Evolutionary conservation across 2,113 vertebrate species (phyloP).

Genomic region (Pangasianodon hypophthalmus): DNA sequence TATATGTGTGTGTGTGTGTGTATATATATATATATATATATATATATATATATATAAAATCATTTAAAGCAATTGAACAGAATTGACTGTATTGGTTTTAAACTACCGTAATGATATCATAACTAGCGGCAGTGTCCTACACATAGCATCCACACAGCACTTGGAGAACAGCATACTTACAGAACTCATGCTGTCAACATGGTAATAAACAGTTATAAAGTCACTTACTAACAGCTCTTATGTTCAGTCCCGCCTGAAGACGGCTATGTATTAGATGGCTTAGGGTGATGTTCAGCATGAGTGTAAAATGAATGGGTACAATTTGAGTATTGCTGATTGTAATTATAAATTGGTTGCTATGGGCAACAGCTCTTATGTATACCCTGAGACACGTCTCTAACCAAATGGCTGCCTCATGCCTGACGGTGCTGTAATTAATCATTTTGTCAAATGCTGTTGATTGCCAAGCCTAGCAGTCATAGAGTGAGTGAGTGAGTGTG

Average conservation of each 20-base stretch:
- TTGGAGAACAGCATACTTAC: background rate
- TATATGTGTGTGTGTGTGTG: no score
- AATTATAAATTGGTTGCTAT: slow-evolving; percentile 46
- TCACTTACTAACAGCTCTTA: background rate
- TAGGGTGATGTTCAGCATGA: background rate
- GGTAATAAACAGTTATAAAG: background rate
- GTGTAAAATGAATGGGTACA: background rate
- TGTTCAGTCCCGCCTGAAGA: background rate
- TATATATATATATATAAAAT: background rate
- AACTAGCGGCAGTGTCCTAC: background rate
- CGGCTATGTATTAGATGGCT: background rate
- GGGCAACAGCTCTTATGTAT: slow-evolving; percentile 36
- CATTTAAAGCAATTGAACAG: background rate
- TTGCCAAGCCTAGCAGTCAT: slow-evolving; percentile 12
- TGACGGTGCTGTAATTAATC: slow-evolving; percentile 53
- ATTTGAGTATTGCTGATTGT: slow-evolving; percentile 26
- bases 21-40: background rate
- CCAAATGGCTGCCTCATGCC: slow-evolving; percentile 48
- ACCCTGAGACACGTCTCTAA: slow-evolving; percentile 30
- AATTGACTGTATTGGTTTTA: background rate
- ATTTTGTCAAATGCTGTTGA: slow-evolving; percentile 50
- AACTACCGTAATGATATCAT: background rate
- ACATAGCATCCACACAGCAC: background rate
- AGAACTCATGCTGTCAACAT: slow-evolving; percentile 4
- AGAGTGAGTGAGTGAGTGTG: slow-evolving; percentile 16